A percentile compares a stretch with the other conserved stretches of the same genome.
Evolutionary conservation across 2,113 vertebrate genomes (phyloP).

Genomic region (Rhegmatorhina hoffmannsi): DNA sequence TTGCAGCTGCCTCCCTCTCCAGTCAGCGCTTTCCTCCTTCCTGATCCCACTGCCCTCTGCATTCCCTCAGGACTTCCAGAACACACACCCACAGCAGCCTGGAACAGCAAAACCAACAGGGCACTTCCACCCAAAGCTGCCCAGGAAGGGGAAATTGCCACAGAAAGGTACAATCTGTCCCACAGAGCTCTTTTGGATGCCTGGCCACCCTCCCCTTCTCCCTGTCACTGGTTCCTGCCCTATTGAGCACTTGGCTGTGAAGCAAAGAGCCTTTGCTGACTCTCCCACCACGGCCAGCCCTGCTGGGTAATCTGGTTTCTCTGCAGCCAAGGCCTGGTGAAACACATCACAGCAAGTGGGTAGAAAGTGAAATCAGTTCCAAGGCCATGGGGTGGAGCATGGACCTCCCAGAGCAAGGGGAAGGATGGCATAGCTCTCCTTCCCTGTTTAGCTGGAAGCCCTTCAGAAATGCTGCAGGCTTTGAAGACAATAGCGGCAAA

Average conservation of each 20-base stretch:
- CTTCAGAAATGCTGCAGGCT: constrained; percentile 3
- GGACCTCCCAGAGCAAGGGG: accelerated
- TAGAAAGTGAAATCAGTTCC: neutral
- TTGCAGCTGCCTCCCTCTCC: neutral
- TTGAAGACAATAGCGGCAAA: constrained; percentile 8
- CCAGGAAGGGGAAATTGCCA: neutral
- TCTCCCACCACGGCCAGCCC: neutral
- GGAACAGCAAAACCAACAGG: neutral
- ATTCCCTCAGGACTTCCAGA: neutral
- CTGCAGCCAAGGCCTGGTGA: neutral
- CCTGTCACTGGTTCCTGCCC: neutral
- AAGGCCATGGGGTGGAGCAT: neutral
- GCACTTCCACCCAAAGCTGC: neutral
- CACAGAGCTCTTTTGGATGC: neutral
- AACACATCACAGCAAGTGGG: neutral
- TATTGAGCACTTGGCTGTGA: neutral
- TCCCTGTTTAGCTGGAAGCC: neutral
- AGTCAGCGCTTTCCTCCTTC: neutral
- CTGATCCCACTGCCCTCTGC: neutral
- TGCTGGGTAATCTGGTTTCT: constrained; percentile 9
- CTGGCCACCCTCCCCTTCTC: neutral
- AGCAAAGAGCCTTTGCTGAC: neutral
- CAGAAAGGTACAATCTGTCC: neutral
- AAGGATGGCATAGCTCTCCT: constrained; percentile 9
- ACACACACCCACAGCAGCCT: neutral